phyloP scores from a whole-genome alignment of 1,140 invertebrate genomes.

The Brachionus plicatilis region DNA sequence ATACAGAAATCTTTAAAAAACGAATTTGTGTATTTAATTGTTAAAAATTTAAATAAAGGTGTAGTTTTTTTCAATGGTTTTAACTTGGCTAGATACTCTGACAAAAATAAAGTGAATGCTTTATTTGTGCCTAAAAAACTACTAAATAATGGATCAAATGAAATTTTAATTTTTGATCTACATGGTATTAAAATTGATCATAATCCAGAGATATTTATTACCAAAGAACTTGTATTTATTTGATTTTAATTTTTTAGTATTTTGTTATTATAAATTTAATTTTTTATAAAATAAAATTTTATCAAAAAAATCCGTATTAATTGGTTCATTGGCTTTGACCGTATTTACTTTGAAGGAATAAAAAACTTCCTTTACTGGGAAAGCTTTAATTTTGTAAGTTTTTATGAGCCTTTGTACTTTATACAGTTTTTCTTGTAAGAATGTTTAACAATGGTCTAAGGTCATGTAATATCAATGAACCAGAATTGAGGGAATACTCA shows the following conservation, averaged over 20 bases:
- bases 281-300: neutral
- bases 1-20: neutral
- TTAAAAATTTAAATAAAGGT: slow-evolving; percentile 56
- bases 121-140: slow-evolving; percentile 62
- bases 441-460: no score
- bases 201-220: neutral
- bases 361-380: no score
- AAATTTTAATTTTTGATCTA: slow-evolving; percentile 46
- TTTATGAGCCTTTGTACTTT: no score
- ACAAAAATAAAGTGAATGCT: slow-evolving; percentile 60
- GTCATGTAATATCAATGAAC: no score
- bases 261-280: neutral
- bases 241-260: neutral
- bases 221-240: neutral
- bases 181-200: neutral
- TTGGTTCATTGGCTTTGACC: no score
- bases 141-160: slow-evolving; percentile 58
- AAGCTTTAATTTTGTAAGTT: no score
- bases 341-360: no score
- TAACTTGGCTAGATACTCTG: slow-evolving; percentile 63
- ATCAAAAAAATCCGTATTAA: no score
- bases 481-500: no score
- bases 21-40: slow-evolving; percentile 5
- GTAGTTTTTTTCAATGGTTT: slow-evolving; percentile 65
- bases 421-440: no score